These are phyloP conservation scores for Takifugu rubripes DNA, from an alignment of 2,797 vertebrate genomes.

Conservation along the genomic window DNA sequence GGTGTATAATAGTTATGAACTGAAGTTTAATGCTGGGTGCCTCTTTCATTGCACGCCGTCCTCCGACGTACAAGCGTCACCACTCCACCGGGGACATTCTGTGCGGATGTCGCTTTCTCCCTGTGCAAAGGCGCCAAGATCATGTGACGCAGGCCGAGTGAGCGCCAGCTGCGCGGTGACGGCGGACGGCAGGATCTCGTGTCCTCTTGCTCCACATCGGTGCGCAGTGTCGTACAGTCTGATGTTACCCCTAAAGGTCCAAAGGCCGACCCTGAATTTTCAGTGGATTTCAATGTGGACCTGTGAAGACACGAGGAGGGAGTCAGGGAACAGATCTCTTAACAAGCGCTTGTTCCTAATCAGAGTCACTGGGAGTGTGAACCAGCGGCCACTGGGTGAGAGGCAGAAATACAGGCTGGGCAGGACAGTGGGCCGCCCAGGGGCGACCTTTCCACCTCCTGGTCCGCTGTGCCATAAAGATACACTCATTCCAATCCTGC, in stretches of 20 bases:
- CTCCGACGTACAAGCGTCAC: constrained; percentile 4
- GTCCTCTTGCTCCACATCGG: constrained; percentile 26
- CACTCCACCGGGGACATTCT: constrained; percentile 13
- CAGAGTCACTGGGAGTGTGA: no score
- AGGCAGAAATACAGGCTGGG: no score
- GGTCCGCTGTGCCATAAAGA: no score
- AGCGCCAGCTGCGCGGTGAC: constrained; percentile 34
- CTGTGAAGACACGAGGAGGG: constrained; percentile 65
- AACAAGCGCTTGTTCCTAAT: neutral
- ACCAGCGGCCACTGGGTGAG: no score
- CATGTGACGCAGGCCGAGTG: constrained; percentile 17
- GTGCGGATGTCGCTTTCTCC: constrained; percentile 25
- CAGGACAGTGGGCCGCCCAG: no score
- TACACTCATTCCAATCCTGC: no score
- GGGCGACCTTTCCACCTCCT: no score
- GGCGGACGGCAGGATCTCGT: constrained; percentile 11
- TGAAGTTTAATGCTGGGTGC: constrained; percentile 18
- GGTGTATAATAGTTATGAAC: constrained; percentile 21
- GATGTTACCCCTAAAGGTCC: constrained; percentile 1
- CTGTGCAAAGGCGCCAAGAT: constrained; percentile 53
- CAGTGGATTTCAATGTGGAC: constrained; percentile 98
- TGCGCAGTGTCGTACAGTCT: constrained; percentile 10
- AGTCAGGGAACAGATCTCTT: constrained; percentile 7
- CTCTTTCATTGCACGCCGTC: constrained; percentile 7
- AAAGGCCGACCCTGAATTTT: constrained; percentile 34